phyloP scores from a whole-genome alignment of 2,113 vertebrate genomes.

The Herpailurus yagouaroundi region DNA sequence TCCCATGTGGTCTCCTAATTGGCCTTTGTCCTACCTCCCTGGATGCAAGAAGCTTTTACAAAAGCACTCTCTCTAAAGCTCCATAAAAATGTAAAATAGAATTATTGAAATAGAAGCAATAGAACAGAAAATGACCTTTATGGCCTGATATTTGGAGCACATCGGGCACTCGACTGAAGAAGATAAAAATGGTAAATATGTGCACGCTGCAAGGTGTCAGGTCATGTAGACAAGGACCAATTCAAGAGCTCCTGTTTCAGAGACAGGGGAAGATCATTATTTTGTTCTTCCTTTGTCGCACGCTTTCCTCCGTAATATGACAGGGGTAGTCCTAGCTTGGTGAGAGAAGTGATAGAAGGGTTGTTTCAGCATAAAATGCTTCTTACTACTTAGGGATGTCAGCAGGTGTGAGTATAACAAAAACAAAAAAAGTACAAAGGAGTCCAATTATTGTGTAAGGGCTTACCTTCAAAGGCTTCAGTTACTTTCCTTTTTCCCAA shows the following conservation, averaged over 20 bases:
- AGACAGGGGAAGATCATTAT: no score
- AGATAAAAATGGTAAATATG: not conserved
- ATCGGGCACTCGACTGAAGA: not conserved
- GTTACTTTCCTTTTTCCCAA: not conserved
- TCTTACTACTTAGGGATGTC: not conserved
- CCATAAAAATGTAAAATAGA: not conserved
- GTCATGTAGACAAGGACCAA: not conserved
- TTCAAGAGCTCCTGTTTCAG: not conserved
- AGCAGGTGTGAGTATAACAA: not conserved
- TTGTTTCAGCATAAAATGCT: not conserved
- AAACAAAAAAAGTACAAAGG: not conserved
- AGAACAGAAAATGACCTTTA: not conserved
- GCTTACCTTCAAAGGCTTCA: not conserved
- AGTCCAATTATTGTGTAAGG: not conserved
- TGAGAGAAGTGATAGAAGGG: not conserved
- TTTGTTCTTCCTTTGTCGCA: not conserved
- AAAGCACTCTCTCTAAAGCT: conserved; percentile 6
- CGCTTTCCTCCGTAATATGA: not conserved
- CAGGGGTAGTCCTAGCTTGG: not conserved
- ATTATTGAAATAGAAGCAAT: not conserved
- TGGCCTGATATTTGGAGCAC: not conserved
- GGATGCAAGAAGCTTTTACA: not conserved
- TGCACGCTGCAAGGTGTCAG: not conserved
- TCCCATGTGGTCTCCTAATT: conserved; percentile 26
- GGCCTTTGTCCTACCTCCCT: not conserved